phyloP scores from a whole-genome alignment of 2,113 vertebrate species.

The Amphiprion ocellaris region DNA sequence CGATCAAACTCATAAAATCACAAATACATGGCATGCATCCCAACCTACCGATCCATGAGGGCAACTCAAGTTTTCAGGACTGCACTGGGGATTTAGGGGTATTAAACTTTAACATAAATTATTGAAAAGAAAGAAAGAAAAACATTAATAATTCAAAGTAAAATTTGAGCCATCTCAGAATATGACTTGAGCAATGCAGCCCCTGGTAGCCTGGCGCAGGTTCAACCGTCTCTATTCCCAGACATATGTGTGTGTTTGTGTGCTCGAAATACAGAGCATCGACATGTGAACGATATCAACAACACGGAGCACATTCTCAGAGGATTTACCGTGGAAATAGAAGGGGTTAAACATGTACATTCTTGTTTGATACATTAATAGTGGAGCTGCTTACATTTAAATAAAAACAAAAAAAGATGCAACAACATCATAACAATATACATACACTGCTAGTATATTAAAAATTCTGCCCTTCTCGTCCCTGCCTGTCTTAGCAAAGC shows the following conservation, averaged over 20 bases:
- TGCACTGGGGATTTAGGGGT: background rate
- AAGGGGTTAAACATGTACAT: slow-evolving; percentile 66
- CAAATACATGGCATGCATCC: slow-evolving; percentile 57
- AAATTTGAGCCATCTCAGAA: background rate
- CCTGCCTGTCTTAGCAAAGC: slow-evolving; percentile 31
- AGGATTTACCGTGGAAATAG: slow-evolving; percentile 39
- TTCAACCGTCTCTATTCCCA: slow-evolving; percentile 40
- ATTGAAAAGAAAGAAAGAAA: background rate
- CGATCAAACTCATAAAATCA: slow-evolving; percentile 50
- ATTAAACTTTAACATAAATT: slow-evolving; percentile 18
- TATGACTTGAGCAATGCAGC: background rate
- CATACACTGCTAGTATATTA: slow-evolving; percentile 48
- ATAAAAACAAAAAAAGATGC: slow-evolving; percentile 23
- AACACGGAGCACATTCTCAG: slow-evolving; percentile 63
- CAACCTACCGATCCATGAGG: slow-evolving; percentile 24
- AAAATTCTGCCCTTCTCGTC: slow-evolving; percentile 46
- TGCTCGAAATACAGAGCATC: slow-evolving; percentile 21
- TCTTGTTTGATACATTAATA: slow-evolving; percentile 62
- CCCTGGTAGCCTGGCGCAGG: background rate
- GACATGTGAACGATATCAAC: slow-evolving; percentile 38
- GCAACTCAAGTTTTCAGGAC: slow-evolving; percentile 5
- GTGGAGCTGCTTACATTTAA: slow-evolving; percentile 43
- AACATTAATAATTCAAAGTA: slow-evolving; percentile 5
- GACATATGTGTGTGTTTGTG: background rate
- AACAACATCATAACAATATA: slow-evolving; percentile 61